These are phyloP conservation scores for Cosmorhoe ocellata DNA, from an alignment of 2,888 invertebrate genomes.

Conservation along the genomic window DNA sequence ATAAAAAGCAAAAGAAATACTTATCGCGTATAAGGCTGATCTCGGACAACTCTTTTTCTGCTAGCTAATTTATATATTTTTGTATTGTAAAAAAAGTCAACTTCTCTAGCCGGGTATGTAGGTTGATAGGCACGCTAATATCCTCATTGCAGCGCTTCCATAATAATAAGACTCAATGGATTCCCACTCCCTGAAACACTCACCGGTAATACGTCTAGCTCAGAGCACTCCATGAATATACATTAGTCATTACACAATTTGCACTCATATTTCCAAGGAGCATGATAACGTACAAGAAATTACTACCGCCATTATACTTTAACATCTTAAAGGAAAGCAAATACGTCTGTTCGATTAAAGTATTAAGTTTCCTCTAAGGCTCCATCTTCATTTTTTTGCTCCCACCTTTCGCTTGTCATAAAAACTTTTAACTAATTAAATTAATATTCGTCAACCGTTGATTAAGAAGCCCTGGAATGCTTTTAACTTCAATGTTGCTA, in stretches of 20 bases:
- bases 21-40: too few relatives aligned
- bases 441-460: conserved; percentile 73
- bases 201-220: conserved; percentile 20
- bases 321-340: conserved; percentile 40
- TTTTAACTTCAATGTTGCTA: conserved; percentile 66
- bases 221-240: conserved; percentile 46
- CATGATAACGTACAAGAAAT: conserved; percentile 36
- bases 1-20: too few relatives aligned
- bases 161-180: too few relatives aligned
- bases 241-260: conserved; percentile 52
- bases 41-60: too few relatives aligned
- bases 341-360: conserved; percentile 48
- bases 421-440: conserved; percentile 74
- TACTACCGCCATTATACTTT: conserved; percentile 27
- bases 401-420: conserved; percentile 64
- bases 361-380: conserved; percentile 48
- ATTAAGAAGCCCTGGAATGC: conserved; percentile 73
- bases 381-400: conserved; percentile 47
- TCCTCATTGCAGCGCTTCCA: too few relatives aligned
- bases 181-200: background rate
- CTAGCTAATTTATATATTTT: too few relatives aligned
- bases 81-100: too few relatives aligned
- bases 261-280: conserved; percentile 42
- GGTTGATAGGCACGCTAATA: too few relatives aligned
- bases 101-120: too few relatives aligned